phyloP scores from a whole-genome alignment of 2,797 vertebrate genomes.

The Masticophis lateralis region DNA sequence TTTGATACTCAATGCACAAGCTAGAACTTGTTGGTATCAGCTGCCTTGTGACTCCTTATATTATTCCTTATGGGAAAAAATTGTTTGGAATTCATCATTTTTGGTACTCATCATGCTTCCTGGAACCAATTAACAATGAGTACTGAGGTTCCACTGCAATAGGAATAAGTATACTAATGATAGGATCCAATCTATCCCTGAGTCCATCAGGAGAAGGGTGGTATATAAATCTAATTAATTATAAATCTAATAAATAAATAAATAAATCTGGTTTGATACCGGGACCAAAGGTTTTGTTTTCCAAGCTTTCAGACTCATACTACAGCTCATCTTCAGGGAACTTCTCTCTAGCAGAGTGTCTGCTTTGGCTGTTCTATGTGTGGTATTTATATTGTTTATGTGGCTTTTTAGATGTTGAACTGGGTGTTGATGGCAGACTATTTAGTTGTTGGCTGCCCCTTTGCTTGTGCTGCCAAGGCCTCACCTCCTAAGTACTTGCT shows the following conservation, averaged over 20 bases:
- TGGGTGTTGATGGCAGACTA: background rate
- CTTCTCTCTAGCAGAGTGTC: background rate
- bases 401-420: background rate
- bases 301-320: too few species aligned
- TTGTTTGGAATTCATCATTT: background rate
- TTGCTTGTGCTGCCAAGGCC: background rate
- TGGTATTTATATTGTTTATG: background rate
- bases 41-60: background rate
- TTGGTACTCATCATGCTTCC: background rate
- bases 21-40: background rate
- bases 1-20: background rate
- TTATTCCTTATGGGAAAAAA: background rate
- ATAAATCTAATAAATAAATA: too few species aligned
- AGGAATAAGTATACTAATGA: background rate
- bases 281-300: too few species aligned
- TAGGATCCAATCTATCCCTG: background rate
- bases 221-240: too few species aligned
- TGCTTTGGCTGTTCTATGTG: background rate
- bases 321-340: background rate
- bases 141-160: background rate
- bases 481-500: background rate
- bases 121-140: background rate
- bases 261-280: too few species aligned
- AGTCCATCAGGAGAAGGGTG: too few species aligned
- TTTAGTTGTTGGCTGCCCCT: background rate